Conservation (phyloP, 2,888 invertebrate genomes). For the Brachyopa scutellaris region DNA sequence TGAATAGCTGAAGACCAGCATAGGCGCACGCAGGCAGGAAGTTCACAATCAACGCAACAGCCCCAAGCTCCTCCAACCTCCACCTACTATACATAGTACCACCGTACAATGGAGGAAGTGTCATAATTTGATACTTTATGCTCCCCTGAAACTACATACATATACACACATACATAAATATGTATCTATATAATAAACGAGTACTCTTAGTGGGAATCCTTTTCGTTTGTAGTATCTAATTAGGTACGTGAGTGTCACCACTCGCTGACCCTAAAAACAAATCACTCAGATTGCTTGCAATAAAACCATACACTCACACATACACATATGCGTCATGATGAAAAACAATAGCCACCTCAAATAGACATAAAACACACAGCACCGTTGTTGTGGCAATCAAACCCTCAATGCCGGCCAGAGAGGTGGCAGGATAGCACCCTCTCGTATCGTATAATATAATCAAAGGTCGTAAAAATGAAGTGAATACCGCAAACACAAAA, state of each 20-base stretch:
- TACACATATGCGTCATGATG: neutral
- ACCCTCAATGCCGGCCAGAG: neutral
- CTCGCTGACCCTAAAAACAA: slow-evolving; percentile 58
- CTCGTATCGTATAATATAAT: slow-evolving; percentile 48
- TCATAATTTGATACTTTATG: slow-evolving; percentile 37
- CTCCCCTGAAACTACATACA: neutral
- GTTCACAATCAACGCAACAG: neutral
- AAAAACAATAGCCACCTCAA: neutral
- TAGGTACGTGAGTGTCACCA: slow-evolving; percentile 51
- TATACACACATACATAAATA: no score
- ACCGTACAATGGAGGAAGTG: neutral
- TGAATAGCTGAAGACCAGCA: neutral
- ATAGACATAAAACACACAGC: neutral
- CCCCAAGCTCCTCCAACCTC: neutral
- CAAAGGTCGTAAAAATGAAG: slow-evolving; percentile 63
- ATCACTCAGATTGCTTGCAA: slow-evolving; percentile 62
- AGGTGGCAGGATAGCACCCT: neutral
- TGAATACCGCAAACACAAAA: slow-evolving; percentile 60
- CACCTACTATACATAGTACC: no score
- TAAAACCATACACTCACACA: slow-evolving; percentile 42
- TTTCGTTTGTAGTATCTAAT: slow-evolving; percentile 29
- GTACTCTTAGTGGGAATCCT: neutral
- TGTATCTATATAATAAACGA: no score
- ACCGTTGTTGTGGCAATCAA: neutral
- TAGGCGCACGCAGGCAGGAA: neutral